These are phyloP conservation scores for Cnemophilus loriae DNA, from an alignment of 2,113 vertebrate genomes.

Conservation along the genomic window DNA sequence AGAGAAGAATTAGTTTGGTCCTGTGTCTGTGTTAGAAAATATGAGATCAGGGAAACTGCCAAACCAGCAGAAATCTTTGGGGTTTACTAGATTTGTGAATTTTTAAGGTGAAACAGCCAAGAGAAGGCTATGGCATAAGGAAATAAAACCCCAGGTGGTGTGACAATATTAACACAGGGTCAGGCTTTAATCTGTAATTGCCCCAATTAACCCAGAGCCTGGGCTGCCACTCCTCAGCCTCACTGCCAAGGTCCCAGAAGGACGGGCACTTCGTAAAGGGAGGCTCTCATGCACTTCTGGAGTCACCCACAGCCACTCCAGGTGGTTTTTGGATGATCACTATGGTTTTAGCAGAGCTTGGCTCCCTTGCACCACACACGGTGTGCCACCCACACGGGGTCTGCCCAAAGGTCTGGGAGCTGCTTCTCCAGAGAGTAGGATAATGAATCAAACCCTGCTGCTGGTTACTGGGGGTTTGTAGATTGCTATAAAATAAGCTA, in stretches of 20 bases:
- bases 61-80: neutral
- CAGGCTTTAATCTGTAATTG: neutral
- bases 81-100: neutral
- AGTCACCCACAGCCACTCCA: neutral
- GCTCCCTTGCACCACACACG: neutral
- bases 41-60: neutral
- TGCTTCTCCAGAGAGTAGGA: rapidly evolving
- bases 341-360: neutral
- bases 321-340: rapidly evolving
- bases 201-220: neutral
- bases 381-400: neutral
- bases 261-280: neutral
- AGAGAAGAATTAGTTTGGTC: neutral
- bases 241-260: neutral
- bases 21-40: neutral
- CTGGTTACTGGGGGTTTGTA: neutral
- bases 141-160: neutral
- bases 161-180: neutral
- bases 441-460: neutral
- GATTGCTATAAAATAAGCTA: neutral
- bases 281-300: neutral
- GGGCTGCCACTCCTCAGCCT: neutral
- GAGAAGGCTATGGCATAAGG: neutral
- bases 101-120: neutral
- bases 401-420: neutral